Conservation (phyloP, 2,113 vertebrate genomes). For the Rhinopomastus cyanomelas region DNA sequence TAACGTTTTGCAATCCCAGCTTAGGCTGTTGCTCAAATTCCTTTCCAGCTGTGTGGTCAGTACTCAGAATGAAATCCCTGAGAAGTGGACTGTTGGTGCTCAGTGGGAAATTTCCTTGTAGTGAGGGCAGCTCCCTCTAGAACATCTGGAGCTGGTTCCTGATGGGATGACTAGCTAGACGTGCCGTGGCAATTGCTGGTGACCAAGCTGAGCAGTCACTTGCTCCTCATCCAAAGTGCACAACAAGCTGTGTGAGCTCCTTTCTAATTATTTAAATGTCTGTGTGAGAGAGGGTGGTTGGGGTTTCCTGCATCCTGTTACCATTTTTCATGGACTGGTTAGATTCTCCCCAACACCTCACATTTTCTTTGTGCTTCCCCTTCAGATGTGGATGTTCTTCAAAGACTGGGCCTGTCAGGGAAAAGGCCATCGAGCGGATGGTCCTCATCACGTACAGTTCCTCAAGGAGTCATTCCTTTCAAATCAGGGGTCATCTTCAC, state of each 20-base stretch:
- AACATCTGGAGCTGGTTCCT: slow-evolving; percentile 20
- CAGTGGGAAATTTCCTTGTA: slow-evolving; percentile 34
- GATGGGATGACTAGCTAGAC: background rate
- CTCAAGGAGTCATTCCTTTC: slow-evolving; percentile 88
- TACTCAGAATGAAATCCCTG: slow-evolving; percentile 24
- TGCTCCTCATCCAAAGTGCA: background rate
- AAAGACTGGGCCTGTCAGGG: slow-evolving; percentile 87
- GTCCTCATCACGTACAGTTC: slow-evolving; percentile 66
- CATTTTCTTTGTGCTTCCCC: background rate
- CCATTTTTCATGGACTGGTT: background rate
- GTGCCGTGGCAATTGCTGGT: background rate
- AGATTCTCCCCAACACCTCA: background rate
- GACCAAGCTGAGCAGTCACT: background rate
- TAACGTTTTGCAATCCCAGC: slow-evolving; percentile 22
- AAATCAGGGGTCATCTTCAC: slow-evolving; percentile 93
- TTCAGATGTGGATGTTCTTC: slow-evolving; percentile 94
- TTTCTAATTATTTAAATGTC: background rate
- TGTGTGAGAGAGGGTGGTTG: background rate
- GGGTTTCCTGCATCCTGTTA: background rate
- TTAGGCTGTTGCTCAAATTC: slow-evolving; percentile 28
- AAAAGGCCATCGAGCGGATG: slow-evolving; percentile 67
- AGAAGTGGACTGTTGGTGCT: background rate
- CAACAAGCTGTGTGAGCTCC: background rate
- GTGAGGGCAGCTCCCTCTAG: slow-evolving; percentile 23
- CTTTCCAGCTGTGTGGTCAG: slow-evolving; percentile 47